Percentiles rank a stretch among this genome's conserved stretches.
These are phyloP conservation scores for Podarcis lilfordi DNA, from an alignment of 2,797 vertebrate genomes.

Conservation along the genomic window DNA sequence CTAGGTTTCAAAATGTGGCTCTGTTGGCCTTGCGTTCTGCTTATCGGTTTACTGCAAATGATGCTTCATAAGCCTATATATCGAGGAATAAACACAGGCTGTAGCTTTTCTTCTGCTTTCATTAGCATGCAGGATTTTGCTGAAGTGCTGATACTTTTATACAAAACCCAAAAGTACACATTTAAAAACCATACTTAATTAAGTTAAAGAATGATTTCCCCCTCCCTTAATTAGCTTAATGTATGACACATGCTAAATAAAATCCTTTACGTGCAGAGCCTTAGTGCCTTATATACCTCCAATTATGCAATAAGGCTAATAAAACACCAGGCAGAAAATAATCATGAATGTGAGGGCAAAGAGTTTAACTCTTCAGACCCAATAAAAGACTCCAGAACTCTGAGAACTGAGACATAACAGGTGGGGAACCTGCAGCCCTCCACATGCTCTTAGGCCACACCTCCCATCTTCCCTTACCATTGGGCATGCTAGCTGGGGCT, in stretches of 20 bases:
- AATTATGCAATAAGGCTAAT: background rate
- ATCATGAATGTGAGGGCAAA: background rate
- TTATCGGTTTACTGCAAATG: slow-evolving; percentile 23
- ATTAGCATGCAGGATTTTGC: background rate
- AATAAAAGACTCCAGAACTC: background rate
- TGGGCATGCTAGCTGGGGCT: background rate
- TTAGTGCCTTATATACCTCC: background rate
- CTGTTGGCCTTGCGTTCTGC: background rate
- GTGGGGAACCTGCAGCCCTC: background rate
- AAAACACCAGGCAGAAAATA: background rate
- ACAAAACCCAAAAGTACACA: slow-evolving; percentile 16
- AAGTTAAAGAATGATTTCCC: slow-evolving; percentile 19
- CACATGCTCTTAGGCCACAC: background rate
- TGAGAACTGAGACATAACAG: rapidly evolving
- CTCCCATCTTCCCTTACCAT: background rate
- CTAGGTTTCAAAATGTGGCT: slow-evolving; percentile 11
- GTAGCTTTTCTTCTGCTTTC: slow-evolving; percentile 4
- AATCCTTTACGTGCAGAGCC: slow-evolving; percentile 7
- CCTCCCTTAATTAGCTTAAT: slow-evolving; percentile 9
- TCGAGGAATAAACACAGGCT: background rate
- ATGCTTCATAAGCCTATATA: background rate
- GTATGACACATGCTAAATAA: background rate
- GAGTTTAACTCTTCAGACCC: rapidly evolving
- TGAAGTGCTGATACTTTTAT: slow-evolving; percentile 11
- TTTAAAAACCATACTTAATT: slow-evolving; percentile 24